Evolutionary conservation across 2,113 vertebrate genomes (phyloP), one percentile per base, ranked within the genome.

Genomic region (Ploceus nigricollis): DNA sequence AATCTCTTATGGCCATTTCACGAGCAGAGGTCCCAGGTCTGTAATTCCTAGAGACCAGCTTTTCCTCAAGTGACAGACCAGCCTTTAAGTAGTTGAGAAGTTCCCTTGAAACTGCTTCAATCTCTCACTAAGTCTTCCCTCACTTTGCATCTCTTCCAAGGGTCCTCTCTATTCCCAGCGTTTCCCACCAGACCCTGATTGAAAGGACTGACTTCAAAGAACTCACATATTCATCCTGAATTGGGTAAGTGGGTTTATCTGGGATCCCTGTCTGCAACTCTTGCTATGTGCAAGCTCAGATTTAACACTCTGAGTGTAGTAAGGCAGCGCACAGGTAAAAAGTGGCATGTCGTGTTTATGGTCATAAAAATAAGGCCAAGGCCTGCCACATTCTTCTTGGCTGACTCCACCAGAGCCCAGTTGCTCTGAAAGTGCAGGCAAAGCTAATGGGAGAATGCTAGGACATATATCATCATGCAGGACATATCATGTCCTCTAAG

Each of bases 151-250:
- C n/a, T 75, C 76, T 92, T 35, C 37, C 31, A 51, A 70, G 58
- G n/a, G 12, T 83, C 31, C 23, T 89, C 9, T 20, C 57, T 30
- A 45, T 47, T 31, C 58, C 48, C 28, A 25, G 28, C 6, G 8
- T 61, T 90, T 81, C 51, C 69, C 35, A 31, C 18, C 23, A 82
- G 86, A 56, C 23, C 8, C 2, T 42, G 44, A 68, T 0, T 86
- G 79, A 85, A 90, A 88, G 20, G 30, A 70, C 17, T 51, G 44
- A 78, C 82, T 92, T 84, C 90, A 90, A 78, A 86, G 76, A 45
- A 33, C 19, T 89, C 48, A 48, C 8, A 11, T 45, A 23, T 56
- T 44, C 1, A 0, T 78, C 48, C 64, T 69, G 35, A 84, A 50
- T 28, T 79, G 40, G 21, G 16, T 83, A 56, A 89, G 21, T 33